A percentile compares a stretch with the other conserved stretches of the same genome.
Evolutionary conservation across 2,888 invertebrate species (phyloP).

Genomic region (Hirtodrosophila trivittata): DNA sequence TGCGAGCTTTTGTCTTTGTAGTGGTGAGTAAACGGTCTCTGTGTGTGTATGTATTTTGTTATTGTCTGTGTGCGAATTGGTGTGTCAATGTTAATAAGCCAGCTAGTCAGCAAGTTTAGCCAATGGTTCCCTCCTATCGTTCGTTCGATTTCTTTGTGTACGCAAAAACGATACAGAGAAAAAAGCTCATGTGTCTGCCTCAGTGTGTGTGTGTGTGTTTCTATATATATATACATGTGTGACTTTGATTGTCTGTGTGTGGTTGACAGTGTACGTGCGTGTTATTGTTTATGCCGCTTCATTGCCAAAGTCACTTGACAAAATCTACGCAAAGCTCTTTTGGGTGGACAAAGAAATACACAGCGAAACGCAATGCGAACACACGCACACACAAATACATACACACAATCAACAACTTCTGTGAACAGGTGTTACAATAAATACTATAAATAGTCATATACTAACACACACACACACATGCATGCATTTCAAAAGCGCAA

Average conservation of each 20-base stretch:
- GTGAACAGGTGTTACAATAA: conserved; percentile 70
- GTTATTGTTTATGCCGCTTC: conserved; percentile 69
- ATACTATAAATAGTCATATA: too few relatives aligned
- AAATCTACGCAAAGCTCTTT: conserved; percentile 51
- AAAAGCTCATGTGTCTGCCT: conserved; percentile 15
- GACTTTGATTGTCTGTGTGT: conserved; percentile 3
- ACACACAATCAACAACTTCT: conserved; percentile 3
- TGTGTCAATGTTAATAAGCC: conserved; percentile 65
- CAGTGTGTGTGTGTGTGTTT: conserved; percentile 6
- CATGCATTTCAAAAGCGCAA: conserved; percentile 33
- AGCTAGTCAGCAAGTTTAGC: conserved; percentile 41
- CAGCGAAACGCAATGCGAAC: conserved; percentile 41
- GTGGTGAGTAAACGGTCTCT: conserved; percentile 6
- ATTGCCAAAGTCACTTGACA: conserved; percentile 77
- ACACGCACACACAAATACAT: conserved; percentile 20
- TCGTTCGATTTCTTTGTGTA: conserved; percentile 57
- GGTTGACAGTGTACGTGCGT: conserved; percentile 19
- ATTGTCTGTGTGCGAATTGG: conserved; percentile 18
- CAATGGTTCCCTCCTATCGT: conserved; percentile 22
- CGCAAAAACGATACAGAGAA: conserved; percentile 21
- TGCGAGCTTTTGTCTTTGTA: conserved; percentile 19
- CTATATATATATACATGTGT: conserved; percentile 3
- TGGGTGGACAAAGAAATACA: conserved; percentile 55
- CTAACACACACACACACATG: conserved; percentile 11
- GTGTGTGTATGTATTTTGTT: conserved; percentile 13